Percentiles rank a stretch among this genome's conserved stretches.
phyloP scores from a whole-genome alignment of 2,888 invertebrate genomes.

The Diarsia dahlii region DNA sequence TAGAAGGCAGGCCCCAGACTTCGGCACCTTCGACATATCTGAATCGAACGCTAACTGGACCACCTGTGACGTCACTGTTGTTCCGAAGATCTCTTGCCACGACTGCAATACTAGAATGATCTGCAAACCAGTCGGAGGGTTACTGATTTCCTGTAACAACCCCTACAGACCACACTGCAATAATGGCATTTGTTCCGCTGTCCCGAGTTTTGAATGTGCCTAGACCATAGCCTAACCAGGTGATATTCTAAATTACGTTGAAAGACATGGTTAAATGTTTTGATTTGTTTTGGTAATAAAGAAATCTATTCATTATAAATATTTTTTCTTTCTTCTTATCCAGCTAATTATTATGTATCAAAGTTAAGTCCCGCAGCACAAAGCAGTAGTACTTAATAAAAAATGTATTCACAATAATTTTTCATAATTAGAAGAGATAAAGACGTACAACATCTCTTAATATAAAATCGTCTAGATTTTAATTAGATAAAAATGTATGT shows the following conservation, averaged over 20 bases:
- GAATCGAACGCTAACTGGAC: conserved; percentile 65
- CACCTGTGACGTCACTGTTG: conserved; percentile 69
- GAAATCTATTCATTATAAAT: background rate
- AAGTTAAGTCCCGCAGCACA: background rate
- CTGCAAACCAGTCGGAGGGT: conserved; percentile 78
- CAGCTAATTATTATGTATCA: background rate
- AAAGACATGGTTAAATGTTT: background rate
- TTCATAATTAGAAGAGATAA: background rate
- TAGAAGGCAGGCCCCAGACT: conserved; percentile 39
- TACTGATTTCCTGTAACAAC: conserved; percentile 72
- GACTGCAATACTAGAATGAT: conserved; percentile 78
- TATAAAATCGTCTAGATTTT: background rate
- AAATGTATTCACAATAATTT: background rate
- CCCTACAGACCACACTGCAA: conserved; percentile 77
- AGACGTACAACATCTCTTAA: background rate
- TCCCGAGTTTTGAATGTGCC: conserved; percentile 73
- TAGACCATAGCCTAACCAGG: background rate
- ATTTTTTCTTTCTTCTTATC: background rate
- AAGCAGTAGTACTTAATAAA: background rate
- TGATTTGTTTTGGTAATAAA: conserved; percentile 10
- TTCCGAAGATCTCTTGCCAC: conserved; percentile 72
- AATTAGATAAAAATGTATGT: background rate
- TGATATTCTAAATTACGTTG: background rate
- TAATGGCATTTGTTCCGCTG: conserved; percentile 76
- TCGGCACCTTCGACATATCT: conserved; percentile 33